Percentiles rank a stretch among this genome's conserved stretches.
Evolutionary conservation across 1,140 invertebrate genomes (phyloP).

Genomic region (Drosophila suzukii): DNA sequence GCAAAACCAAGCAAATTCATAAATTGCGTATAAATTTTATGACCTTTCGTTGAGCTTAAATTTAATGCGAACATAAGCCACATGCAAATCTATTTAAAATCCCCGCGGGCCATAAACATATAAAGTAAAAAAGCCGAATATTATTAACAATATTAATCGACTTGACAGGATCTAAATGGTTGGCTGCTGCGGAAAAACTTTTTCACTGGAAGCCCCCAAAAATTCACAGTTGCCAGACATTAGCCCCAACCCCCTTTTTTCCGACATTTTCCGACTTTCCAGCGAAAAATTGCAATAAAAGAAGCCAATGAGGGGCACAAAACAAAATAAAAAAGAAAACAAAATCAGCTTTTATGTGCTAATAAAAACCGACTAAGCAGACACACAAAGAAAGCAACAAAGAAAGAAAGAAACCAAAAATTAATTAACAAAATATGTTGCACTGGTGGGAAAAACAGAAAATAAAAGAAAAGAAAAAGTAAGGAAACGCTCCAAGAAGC

Average conservation of each 20-base stretch:
- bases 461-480: neutral
- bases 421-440: constrained; percentile 66
- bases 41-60: constrained; percentile 3
- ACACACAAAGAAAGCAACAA: constrained; percentile 9
- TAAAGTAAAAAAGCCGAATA: constrained; percentile 29
- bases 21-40: constrained; percentile 3
- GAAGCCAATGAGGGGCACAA: constrained; percentile 15
- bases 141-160: constrained; percentile 48
- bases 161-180: constrained; percentile 24
- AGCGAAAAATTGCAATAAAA: constrained; percentile 46
- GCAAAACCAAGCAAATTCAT: neutral
- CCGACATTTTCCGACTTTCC: constrained; percentile 8
- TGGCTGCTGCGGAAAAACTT: constrained; percentile 11
- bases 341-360: constrained; percentile 57
- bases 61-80: constrained; percentile 6
- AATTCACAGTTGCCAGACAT: constrained; percentile 37
- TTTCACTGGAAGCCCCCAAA: constrained; percentile 18
- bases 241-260: constrained; percentile 7
- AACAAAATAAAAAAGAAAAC: constrained; percentile 19
- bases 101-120: constrained; percentile 17
- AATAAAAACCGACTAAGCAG: constrained; percentile 45
- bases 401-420: constrained; percentile 36
- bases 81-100: constrained; percentile 19
- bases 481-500: constrained; percentile 11
- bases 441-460: constrained; percentile 13